Conservation (phyloP, 2,797 vertebrate genomes). For the Scolopax rusticola region DNA sequence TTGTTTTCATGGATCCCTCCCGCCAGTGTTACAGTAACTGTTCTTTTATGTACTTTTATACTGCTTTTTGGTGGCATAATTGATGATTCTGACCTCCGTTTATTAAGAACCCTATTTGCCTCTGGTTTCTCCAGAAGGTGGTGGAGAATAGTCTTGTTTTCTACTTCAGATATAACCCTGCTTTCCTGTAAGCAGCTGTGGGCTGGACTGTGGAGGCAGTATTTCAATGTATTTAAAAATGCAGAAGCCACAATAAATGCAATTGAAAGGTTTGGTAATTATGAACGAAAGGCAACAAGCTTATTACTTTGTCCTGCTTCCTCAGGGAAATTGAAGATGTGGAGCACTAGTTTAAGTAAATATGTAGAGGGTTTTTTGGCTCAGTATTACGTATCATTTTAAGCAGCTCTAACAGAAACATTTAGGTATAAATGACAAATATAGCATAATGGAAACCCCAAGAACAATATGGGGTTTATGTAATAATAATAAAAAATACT, state of each 20-base stretch:
- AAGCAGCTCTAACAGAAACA: background rate
- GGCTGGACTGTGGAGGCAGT: background rate
- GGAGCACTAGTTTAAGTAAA: background rate
- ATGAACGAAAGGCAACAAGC: background rate
- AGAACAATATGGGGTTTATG: background rate
- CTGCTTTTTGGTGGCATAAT: background rate
- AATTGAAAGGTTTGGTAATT: slow-evolving; percentile 14
- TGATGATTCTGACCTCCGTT: background rate
- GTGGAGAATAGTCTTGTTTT: slow-evolving; percentile 28
- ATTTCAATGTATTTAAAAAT: slow-evolving; percentile 41
- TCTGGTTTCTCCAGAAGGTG: background rate
- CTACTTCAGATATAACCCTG: background rate
- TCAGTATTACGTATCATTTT: background rate
- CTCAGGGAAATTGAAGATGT: background rate
- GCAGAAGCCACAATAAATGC: background rate
- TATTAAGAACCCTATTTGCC: background rate
- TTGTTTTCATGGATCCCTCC: background rate
- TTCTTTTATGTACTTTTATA: background rate
- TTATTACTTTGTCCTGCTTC: background rate
- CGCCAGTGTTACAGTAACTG: background rate
- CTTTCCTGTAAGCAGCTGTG: slow-evolving; percentile 12
- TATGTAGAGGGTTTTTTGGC: fast-evolving
- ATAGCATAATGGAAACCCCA: fast-evolving
- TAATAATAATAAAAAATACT: background rate
- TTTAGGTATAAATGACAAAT: background rate